Evolutionary conservation across 2,888 invertebrate species (phyloP), one percentile per base, ranked within the genome.

Genomic region (Caenorhabditis macrosperma): DNA sequence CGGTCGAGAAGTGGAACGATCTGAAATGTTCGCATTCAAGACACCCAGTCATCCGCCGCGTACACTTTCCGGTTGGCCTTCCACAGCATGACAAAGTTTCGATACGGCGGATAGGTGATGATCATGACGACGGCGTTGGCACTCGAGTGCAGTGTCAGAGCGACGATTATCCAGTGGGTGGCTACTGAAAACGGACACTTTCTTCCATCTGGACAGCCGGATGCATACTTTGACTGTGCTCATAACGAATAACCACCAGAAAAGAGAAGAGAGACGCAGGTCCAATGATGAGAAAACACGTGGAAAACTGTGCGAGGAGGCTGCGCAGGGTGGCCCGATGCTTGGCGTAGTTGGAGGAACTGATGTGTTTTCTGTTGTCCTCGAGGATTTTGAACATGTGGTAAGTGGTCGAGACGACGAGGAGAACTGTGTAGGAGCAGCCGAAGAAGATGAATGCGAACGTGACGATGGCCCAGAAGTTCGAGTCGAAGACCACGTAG

Each of bases 391-490:
- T 44, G 38, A 76, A 63, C 76, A 76, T 76, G 57, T 63, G 55
- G 30, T 68, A 76, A 3, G 76, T 76, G 10, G 68, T 76, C 7
- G 41, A 57, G 38, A 57, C 68, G 28, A 76, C 63, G 15, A 76
- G 60, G 17, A 76, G 5, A 1, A 76, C 38, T 3, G 66, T 68
- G 35, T 76, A 68, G 3, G 66, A 46, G 38, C 68, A 68, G 7
- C 76, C 68, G 35, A 76, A 68, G 26, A 76, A 68, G 20, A 76
- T 68, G 61, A 76, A 68, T n/a, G 76, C 55, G 20, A 76, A 76
- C 30, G 68, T 68, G 7, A 63, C 57, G 55, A 67, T 76, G 5
- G 76, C 76, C 76, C 66, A 61, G 28, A 63, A 46, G 63, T 76
- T 76, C 26, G 76, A 61, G 48, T 76, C 76, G 57, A 76, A 76